These are phyloP conservation scores for Drosophila cracens DNA, from an alignment of 2,888 invertebrate species.

Conservation along the genomic window DNA sequence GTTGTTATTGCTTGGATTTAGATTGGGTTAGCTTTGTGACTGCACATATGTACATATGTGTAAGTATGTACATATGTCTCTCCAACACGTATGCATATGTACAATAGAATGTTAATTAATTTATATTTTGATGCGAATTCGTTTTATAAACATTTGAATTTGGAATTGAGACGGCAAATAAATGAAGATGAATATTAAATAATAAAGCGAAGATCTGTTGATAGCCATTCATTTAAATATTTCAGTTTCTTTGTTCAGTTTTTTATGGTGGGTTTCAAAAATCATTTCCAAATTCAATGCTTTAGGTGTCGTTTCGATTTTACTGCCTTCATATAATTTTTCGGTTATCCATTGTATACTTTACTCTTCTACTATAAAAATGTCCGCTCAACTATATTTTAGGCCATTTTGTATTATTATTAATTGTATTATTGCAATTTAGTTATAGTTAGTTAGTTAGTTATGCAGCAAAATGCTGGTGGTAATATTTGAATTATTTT, in stretches of 20 bases:
- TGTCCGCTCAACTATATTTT: slow-evolving; percentile 47
- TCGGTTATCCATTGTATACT: slow-evolving; percentile 29
- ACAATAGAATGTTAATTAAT: slow-evolving; percentile 42
- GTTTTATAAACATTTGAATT: slow-evolving; percentile 28
- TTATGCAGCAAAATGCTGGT: slow-evolving; percentile 75
- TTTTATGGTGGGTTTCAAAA: slow-evolving; percentile 68
- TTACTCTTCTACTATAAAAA: slow-evolving; percentile 42
- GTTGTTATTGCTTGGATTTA: slow-evolving; percentile 16
- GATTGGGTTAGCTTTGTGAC: slow-evolving; percentile 31
- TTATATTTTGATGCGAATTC: slow-evolving; percentile 35
- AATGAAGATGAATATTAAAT: slow-evolving; percentile 6
- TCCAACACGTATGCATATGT: slow-evolving; percentile 52
- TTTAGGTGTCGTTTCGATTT: slow-evolving; percentile 28
- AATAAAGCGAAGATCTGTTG: slow-evolving; percentile 16
- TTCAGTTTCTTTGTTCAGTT: slow-evolving; percentile 30
- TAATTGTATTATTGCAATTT: slow-evolving; percentile 64
- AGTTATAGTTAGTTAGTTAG: slow-evolving; percentile 51
- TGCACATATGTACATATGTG: slow-evolving; percentile 38
- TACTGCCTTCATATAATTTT: slow-evolving; percentile 20
- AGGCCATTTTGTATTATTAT: slow-evolving; percentile 49
- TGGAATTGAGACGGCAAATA: slow-evolving; percentile 27
- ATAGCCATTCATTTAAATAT: slow-evolving; percentile 19
- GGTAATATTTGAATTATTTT: slow-evolving; percentile 70
- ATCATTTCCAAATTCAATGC: slow-evolving; percentile 64
- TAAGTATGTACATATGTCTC: slow-evolving; percentile 38